Percentiles rank a stretch among this genome's conserved stretches.
Conservation (phyloP, 1,140 invertebrate genomes). For the Dinoponera quadriceps region DNA sequence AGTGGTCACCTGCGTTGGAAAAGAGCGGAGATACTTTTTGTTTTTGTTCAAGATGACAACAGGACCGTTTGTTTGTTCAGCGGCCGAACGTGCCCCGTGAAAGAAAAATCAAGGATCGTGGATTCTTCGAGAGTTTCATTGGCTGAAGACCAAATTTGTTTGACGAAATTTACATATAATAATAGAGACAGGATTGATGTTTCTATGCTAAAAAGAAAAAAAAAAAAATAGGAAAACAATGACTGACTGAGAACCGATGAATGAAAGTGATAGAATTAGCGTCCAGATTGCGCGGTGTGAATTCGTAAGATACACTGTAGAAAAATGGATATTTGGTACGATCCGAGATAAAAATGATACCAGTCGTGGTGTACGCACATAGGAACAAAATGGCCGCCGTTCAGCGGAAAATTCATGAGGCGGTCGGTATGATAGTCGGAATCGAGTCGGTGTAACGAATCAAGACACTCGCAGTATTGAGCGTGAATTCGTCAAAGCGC, state of each 20-base stretch:
- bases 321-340: neutral
- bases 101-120: conserved; percentile 2
- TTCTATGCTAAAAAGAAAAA: neutral
- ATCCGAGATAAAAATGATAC: conserved; percentile 11
- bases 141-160: conserved; percentile 16
- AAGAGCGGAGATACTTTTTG: neutral
- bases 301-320: neutral
- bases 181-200: neutral
- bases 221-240: no score
- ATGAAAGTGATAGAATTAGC: conserved; percentile 2
- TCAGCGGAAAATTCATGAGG: neutral
- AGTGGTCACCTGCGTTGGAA: neutral
- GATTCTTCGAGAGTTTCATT: conserved; percentile 21
- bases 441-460: conserved; percentile 14
- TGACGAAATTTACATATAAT: no score
- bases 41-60: conserved; percentile 24
- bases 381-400: conserved; percentile 56
- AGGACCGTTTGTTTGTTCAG: neutral
- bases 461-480: neutral
- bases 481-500: neutral
- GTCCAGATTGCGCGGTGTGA: neutral
- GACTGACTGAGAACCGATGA: conserved; percentile 10
- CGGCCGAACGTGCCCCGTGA: neutral
- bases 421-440: neutral
- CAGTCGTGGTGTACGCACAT: conserved; percentile 1